phyloP scores from a whole-genome alignment of 2,797 vertebrate genomes.

The Pipistrellus nathusii region DNA sequence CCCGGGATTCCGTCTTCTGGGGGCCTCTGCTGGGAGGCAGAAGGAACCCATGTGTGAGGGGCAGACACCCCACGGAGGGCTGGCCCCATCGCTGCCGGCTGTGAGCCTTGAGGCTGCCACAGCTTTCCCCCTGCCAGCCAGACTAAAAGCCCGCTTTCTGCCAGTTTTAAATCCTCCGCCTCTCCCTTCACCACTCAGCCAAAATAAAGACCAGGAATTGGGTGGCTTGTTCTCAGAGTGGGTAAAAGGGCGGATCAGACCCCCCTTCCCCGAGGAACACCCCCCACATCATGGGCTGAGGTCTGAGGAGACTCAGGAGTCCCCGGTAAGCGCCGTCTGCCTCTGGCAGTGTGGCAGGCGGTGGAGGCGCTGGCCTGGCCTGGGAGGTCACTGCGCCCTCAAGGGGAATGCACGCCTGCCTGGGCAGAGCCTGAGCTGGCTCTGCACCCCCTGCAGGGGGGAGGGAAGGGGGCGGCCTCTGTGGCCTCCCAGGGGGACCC shows the following conservation, averaged over 20 bases:
- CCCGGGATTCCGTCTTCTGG: not conserved
- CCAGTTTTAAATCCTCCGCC: not conserved
- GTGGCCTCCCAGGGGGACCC: not conserved
- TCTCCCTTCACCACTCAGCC: not conserved
- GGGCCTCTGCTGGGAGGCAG: not conserved
- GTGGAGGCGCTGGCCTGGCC: not conserved
- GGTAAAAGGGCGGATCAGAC: rapidly evolving
- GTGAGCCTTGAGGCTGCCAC: no score
- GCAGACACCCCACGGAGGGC: not conserved
- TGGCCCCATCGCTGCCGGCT: not conserved
- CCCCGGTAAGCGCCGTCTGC: not conserved
- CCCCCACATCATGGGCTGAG: not conserved
- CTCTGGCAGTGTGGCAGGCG: not conserved
- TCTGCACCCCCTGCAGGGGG: not conserved
- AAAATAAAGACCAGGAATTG: not conserved
- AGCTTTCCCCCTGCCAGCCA: no score
- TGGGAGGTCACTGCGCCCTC: rapidly evolving
- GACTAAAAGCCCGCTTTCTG: not conserved
- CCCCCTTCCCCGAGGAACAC: not conserved
- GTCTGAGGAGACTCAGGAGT: not conserved
- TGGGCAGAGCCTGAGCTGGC: not conserved
- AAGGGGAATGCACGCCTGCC: not conserved
- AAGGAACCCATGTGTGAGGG: not conserved
- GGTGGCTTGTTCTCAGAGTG: not conserved
- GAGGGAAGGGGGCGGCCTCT: not conserved